Evolutionary conservation across 1,140 invertebrate genomes (phyloP), one percentile per base, ranked within the genome.

Genomic region (Ladona fulva): DNA sequence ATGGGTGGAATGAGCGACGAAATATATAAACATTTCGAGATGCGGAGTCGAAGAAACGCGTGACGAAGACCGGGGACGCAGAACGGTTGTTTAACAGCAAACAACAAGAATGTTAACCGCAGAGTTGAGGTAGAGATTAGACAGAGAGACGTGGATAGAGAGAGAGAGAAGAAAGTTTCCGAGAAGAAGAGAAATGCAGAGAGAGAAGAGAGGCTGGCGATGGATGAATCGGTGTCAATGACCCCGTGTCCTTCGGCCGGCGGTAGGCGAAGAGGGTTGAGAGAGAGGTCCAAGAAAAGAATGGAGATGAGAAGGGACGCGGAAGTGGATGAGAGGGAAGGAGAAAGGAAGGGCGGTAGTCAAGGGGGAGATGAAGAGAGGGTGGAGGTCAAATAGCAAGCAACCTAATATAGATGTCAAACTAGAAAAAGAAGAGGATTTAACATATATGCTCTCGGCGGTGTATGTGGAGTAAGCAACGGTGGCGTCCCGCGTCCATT

Each of bases 241-340:
- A 66, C 52, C 52, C 52, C n/a, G 52, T 66, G 52, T 66, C 52
- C 52, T 66, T 66, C 52, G 52, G 52, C 52, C 52, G n/a, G 52
- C 52, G 52, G 1, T 6, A 12, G 14, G n/a, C 10, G 44, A 10
- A 52, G 44, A 52, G 44, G 44, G 44, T 11, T 11, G 19, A 11
- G 44, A 52, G 44, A 52, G 44, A 52, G 44, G 44, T 10, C 19
- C 19, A 19, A 66, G 52, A 66, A 12, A 22, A 22, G 16, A 22
- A 66, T 16, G n/a, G 52, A 66, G 52, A 22, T 66, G 52, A 22
- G 52, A 66, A 19, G 52, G 3, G 52, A 66, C 16, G n/a, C 16
- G 52, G n/a, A 66, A 22, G n/a, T 66, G 14, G 3, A 12, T 6
- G 52, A 6, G 52, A 19, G 12, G 14, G 52, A 19, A 12, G 14